Base-by-base conservation (phyloP, 2,797 vertebrate genomes). In the Podargus strigoides region DNA sequence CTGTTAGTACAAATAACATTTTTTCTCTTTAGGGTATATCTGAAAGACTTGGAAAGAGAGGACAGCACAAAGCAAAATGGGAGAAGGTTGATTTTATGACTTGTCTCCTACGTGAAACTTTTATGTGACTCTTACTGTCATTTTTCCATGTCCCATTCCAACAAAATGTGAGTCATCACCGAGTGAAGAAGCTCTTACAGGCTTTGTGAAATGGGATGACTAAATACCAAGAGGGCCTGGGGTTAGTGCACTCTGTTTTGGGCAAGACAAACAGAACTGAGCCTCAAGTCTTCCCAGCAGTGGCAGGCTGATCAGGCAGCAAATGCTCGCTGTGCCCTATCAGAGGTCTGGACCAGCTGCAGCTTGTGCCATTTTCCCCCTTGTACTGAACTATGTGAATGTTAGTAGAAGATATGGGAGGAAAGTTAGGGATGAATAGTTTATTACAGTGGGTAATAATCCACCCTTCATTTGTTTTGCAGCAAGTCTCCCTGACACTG, bases 21-120 rank as follows among this genome's bases (percentile, higher is more conserved):
- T 76, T 97, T 66, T 80, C 76, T 92, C 97, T 91, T 80, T 90
- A 98, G 98, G 98, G 98, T 92, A 93, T 98, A 88, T 96, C 49
- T 56, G 98, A 98, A 66, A 53, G 94, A 92, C 44, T 97, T 90
- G 98, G 98, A 97, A 97, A 95, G 44, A 93, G 96, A 50, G 98
- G 98, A 84, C 85, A 97, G 80, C 93, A 85, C 20, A 98, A 98
- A 72, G 89, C 63, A 39, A 89, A 12, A 68, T 97, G 97, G 95
- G 96, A 97, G 93, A 87, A 97, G 93, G 98, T 98, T 95, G 46
- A 30, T 84, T 84, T 88, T 83, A 70, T 47, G 23, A 59, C 46
- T 72, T 75, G 30, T 52, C 32, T 81, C 67, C 69, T 78, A 56
- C 16, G 28, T 72, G 6, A 75, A 77, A 19, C 34, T 76, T 90